Percentiles rank a stretch among this genome's conserved stretches.
Evolutionary conservation across 1,140 invertebrate species (phyloP).

Genomic region (Cydia pomonella): DNA sequence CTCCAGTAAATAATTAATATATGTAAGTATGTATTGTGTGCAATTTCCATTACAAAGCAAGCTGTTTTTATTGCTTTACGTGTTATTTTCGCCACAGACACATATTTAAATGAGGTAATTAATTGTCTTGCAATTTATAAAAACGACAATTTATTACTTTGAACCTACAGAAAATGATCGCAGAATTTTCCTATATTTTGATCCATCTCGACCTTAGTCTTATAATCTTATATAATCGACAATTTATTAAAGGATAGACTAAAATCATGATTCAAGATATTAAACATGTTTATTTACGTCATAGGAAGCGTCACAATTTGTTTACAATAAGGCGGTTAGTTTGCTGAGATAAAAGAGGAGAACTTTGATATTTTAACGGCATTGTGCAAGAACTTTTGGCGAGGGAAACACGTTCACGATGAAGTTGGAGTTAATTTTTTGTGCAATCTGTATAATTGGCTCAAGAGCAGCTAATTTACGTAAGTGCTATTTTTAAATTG

Average conservation of each 20-base stretch:
- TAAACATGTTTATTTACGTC: slow-evolving; percentile 1
- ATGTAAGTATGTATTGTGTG: too few relatives aligned
- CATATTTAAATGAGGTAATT: too few relatives aligned
- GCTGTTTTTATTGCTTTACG: too few relatives aligned
- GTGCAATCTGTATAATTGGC: slow-evolving; percentile 21
- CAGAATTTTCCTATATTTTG: not conserved
- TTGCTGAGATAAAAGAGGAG: slow-evolving; percentile 23
- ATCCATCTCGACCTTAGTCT: not conserved
- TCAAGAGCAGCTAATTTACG: slow-evolving; percentile 24
- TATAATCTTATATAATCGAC: not conserved
- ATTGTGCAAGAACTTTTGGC: slow-evolving; percentile 22
- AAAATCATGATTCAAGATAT: too few relatives aligned
- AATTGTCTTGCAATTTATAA: too few relatives aligned
- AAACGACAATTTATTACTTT: too few relatives aligned
- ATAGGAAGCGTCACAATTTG: slow-evolving; percentile 1
- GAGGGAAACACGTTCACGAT: slow-evolving; percentile 11
- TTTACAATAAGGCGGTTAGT: not conserved
- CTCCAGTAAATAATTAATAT: too few relatives aligned
- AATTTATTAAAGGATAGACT: not conserved
- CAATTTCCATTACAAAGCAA: too few relatives aligned
- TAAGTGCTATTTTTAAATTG: not conserved
- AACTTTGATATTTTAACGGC: not conserved
- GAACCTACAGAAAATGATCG: not conserved
- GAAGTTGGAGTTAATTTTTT: slow-evolving; percentile 23
- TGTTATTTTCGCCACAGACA: too few relatives aligned